Conservation (phyloP, 2,797 vertebrate species). For the Arctocebus calabarensis region DNA sequence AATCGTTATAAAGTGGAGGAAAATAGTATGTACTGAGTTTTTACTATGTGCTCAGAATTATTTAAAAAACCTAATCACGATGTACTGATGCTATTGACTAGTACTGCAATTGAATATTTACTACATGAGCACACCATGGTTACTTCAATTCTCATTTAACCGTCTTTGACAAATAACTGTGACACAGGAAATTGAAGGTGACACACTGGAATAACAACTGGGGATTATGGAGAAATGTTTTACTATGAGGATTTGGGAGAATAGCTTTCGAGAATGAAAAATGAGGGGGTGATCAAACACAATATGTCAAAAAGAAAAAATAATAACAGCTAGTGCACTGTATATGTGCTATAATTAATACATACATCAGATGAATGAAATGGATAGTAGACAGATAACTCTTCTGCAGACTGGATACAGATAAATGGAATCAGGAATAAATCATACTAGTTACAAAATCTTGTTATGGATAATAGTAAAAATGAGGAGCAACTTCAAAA, state of each 20-base stretch:
- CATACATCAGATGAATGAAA: not conserved
- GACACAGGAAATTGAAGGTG: not conserved
- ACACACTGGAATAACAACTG: not conserved
- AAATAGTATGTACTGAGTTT: not conserved
- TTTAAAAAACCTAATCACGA: not conserved
- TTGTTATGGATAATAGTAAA: not conserved
- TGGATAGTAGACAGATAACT: not conserved
- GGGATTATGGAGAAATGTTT: not conserved
- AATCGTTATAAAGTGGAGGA: not conserved
- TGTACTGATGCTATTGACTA: not conserved
- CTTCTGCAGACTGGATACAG: not conserved
- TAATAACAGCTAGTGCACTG: not conserved
- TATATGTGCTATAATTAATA: not conserved
- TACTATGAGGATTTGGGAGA: not conserved
- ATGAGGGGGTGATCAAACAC: not conserved
- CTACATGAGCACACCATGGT: not conserved
- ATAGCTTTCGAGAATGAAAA: slow-evolving; percentile 5
- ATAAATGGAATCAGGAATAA: not conserved
- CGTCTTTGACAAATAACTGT: not conserved
- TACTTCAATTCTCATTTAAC: not conserved
- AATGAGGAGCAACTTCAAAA: not conserved
- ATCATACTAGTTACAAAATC: not conserved
- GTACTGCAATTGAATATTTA: not conserved
- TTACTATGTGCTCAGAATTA: not conserved
- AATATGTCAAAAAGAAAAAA: not conserved